Evolutionary conservation across 2,113 vertebrate genomes (phyloP).

Genomic region (Oryzias melastigma): DNA sequence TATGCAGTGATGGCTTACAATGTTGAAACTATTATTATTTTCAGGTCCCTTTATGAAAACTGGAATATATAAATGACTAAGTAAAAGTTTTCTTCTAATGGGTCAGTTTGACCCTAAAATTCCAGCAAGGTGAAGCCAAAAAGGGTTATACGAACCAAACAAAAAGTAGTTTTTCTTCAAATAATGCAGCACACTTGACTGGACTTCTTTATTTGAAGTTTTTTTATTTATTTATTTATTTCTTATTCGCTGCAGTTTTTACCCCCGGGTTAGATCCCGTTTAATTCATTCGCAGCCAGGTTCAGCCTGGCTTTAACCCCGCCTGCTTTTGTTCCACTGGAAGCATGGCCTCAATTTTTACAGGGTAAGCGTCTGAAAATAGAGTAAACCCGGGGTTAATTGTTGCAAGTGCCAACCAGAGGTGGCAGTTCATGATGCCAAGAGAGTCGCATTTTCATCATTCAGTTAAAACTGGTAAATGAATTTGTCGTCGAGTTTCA

Average conservation of each 20-base stretch:
- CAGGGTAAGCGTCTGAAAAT: conserved; percentile 31
- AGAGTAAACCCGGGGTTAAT: conserved; percentile 38
- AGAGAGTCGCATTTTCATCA: conserved; percentile 15
- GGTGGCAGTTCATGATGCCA: conserved; percentile 16
- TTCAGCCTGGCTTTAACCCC: conserved; percentile 19
- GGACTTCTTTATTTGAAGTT: background rate
- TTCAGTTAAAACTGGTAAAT: conserved; percentile 22
- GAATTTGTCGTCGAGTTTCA: background rate
- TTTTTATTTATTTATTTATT: background rate
- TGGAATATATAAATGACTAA: no score
- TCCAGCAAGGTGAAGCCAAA: no score
- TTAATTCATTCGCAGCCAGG: conserved; percentile 11
- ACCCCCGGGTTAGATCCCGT: conserved; percentile 8
- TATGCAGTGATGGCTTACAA: no score
- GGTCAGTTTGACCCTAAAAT: no score
- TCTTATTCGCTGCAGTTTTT: background rate
- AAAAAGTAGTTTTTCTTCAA: no score
- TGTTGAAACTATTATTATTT: no score
- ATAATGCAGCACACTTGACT: background rate
- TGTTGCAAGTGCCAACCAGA: conserved; percentile 9
- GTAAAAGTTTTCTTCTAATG: no score
- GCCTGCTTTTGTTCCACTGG: conserved; percentile 12
- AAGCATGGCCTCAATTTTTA: conserved; percentile 34
- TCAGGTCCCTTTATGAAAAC: no score
- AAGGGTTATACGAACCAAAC: no score